Conservation (phyloP, 2,888 invertebrate species). For the Agrotis puta region DNA sequence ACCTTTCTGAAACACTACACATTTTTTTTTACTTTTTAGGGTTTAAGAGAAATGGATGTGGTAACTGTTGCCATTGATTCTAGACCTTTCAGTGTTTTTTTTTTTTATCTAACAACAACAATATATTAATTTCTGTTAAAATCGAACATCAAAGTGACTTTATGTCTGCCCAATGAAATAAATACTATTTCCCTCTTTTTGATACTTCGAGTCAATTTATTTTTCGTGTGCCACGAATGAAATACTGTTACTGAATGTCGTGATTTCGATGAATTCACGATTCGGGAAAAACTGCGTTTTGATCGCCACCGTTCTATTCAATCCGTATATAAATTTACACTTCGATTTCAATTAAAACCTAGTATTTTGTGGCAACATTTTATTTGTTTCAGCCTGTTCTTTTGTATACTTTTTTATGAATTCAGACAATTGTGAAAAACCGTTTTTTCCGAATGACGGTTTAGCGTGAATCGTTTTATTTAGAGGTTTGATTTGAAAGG, state of each 20-base stretch:
- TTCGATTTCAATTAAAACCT: background rate
- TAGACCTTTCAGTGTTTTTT: too few species aligned
- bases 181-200: background rate
- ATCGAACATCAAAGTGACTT: background rate
- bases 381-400: background rate
- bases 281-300: background rate
- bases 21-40: too few species aligned
- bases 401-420: background rate
- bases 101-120: too few species aligned
- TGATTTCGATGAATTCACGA: background rate
- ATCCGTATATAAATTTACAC: background rate
- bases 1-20: too few species aligned
- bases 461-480: background rate
- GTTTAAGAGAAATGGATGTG: too few species aligned
- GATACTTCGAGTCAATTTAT: background rate
- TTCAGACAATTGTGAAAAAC: too few species aligned
- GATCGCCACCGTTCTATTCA: background rate
- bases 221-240: background rate
- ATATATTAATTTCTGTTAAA: background rate
- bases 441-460: background rate
- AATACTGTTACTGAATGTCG: background rate
- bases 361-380: background rate
- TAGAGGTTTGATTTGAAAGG: too few species aligned
- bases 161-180: background rate
- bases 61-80: too few species aligned